Evolutionary conservation across 2,888 invertebrate species (phyloP).

Genomic region (Brachypalpus laphriformis): DNA sequence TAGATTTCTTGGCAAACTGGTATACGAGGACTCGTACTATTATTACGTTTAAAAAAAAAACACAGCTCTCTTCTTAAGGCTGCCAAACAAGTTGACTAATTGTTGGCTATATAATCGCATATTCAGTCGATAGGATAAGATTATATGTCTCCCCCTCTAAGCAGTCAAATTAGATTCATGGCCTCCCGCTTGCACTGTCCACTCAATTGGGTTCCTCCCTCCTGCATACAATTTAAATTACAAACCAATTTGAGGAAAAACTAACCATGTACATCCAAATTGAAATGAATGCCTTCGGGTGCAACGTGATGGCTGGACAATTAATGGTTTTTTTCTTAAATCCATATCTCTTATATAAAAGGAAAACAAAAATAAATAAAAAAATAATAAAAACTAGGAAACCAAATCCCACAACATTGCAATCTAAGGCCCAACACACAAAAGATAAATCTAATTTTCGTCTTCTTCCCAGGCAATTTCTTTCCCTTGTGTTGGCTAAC

Average conservation of each 20-base stretch:
- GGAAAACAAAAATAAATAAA: slow-evolving; percentile 2
- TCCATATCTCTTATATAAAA: slow-evolving; percentile 59
- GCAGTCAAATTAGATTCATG: slow-evolving; percentile 20
- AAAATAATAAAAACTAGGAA: neutral
- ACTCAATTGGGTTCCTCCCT: slow-evolving; percentile 15
- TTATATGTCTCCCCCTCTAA: slow-evolving; percentile 13
- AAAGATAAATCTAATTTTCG: slow-evolving; percentile 73
- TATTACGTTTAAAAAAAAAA: too few relatives aligned
- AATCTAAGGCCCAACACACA: slow-evolving; percentile 57
- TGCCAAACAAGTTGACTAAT: too few relatives aligned
- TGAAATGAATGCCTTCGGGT: slow-evolving; percentile 70
- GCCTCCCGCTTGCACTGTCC: slow-evolving; percentile 10
- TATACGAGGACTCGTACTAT: too few relatives aligned
- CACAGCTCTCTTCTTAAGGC: too few relatives aligned
- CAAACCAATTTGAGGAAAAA: slow-evolving; percentile 60
- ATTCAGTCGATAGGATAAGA: neutral
- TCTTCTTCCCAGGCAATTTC: slow-evolving; percentile 71
- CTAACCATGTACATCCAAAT: slow-evolving; percentile 42
- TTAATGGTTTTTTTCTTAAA: slow-evolving; percentile 71
- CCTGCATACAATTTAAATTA: slow-evolving; percentile 51
- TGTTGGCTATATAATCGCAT: too few relatives aligned
- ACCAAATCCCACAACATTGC: slow-evolving; percentile 44
- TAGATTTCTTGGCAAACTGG: too few relatives aligned
- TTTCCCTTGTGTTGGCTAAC: slow-evolving; percentile 52
- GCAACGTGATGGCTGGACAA: slow-evolving; percentile 69